Base-by-base conservation (phyloP, 2,113 vertebrate species). In the Castor canadensis region DNA sequence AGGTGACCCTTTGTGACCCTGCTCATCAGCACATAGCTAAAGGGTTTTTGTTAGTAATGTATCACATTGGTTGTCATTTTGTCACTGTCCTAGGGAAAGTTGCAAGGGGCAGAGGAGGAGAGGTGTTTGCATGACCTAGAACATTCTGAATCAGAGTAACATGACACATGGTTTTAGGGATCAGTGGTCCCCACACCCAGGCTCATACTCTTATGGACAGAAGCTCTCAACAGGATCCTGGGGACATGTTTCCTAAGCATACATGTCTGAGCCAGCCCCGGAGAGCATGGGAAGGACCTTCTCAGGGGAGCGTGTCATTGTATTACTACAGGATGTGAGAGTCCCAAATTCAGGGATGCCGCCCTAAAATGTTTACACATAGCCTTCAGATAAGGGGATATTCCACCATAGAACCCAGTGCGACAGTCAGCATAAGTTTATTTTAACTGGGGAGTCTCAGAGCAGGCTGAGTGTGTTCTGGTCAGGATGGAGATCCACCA, bases 351-450 rank as follows among this genome's bases (percentile, higher is more conserved):
- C 80, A 40, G 47, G 30, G 30, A 11, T 6, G 3, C 32, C n/a
- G 76, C 32, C 15, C 30, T 40, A 85, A 32, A 43, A 73, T 3
- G 20, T 22, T 58, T 58, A 1, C 32, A 20, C 4, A 0, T 10
- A 64, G 20, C 40, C 56, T 67, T 82, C 62, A 1, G 16, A 66
- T 24, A 71, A 58, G 43, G 28, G 28, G 35, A 32, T 9, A 45
- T 6, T 58, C 49, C 56, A 47, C 64, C 40, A 4, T 0, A 20
- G 64, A 91, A 20, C 58, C 19, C 5, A 17, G 38, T 49, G 9
- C 32, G 0, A 5, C 1, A 38, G 60, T n/a, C n/a, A n/a, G n/a
- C n/a, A n/a, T 62, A 12, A 35, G 24, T 6, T 5, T 35, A 32
- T 28, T 9, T 66, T 43, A 35, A 3, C 28, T 40, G 16, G 32